Conservation (phyloP, 2,888 invertebrate species). For the Lottia scabra region DNA sequence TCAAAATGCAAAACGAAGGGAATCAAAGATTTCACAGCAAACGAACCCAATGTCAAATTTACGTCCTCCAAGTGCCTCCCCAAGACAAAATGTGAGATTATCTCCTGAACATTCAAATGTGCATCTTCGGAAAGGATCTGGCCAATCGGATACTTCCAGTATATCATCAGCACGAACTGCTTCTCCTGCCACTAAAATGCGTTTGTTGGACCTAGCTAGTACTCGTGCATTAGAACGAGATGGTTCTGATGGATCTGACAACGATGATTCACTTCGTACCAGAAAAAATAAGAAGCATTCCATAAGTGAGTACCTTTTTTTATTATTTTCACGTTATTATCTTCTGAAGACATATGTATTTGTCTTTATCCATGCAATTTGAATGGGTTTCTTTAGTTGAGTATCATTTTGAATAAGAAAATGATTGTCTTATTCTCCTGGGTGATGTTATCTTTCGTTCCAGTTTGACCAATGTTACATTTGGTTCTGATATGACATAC, state of each 20-base stretch:
- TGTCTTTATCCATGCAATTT: too few species aligned
- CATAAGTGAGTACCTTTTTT: too few species aligned
- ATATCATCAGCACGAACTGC: conserved; percentile 26
- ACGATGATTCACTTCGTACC: too few species aligned
- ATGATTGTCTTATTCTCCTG: too few species aligned
- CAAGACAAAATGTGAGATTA: background rate
- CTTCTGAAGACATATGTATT: too few species aligned
- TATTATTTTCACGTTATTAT: too few species aligned
- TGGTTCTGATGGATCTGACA: conserved; percentile 6
- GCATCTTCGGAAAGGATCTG: conserved; percentile 11
- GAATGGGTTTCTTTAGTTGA: too few species aligned
- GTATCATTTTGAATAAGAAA: too few species aligned
- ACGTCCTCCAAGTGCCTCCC: conserved; percentile 1
- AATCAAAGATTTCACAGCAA: background rate
- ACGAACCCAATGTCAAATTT: background rate
- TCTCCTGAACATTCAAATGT: background rate
- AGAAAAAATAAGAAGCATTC: too few species aligned
- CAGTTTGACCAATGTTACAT: too few species aligned
- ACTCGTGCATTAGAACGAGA: conserved; percentile 31
- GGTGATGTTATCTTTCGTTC: too few species aligned
- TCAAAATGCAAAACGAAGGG: background rate
- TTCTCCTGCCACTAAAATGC: conserved; percentile 29
- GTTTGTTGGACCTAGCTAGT: conserved; percentile 29
- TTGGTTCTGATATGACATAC: too few species aligned
- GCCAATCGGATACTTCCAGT: conserved; percentile 25